Base-by-base conservation (phyloP, 1,140 invertebrate genomes). In the Linepithema humile region DNA sequence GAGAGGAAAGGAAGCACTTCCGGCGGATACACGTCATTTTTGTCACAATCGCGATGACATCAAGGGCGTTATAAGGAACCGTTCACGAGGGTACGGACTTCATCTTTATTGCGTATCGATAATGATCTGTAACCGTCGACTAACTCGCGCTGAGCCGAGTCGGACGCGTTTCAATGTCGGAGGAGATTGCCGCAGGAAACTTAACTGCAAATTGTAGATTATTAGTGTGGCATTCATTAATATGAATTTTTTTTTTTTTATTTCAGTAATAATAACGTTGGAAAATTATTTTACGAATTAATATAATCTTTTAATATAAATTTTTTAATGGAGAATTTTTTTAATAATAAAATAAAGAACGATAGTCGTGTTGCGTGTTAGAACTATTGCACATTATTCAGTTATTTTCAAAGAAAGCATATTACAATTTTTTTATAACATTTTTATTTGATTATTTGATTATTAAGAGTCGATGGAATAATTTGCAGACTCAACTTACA, bases 11-110 rank as follows among this genome's bases (percentile, higher is more conserved):
- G 90, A 88, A 91, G 89, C 85, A 85, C 90, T 93, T 94, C 93
- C 93, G 93, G 87, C 93, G 93, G 93, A 94, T 93, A 92, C 91
- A 88, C 91, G 88, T 93, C 91, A 94, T 94, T 94, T 94, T 94
- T 94, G 93, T 94, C 92, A 93, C 92, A 93, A 94, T 94, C 93
- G 92, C 85, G 64, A 55, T 57, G 91, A 92, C 91, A 93, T 92
- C 89, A 88, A 89, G 89, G 84, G 87, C 86, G 86, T 90, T 91
- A 91, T 91, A 90, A 90, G 65, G 50, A 80, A 80, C 62, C 26
- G 48, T 78, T 69, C 35, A 15, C 35, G 17, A 80, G 38, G 26
- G 35, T 57, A 80, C 23, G 48, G 35, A 29, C 48, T 69, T 69
- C 35, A 57, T 80, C 64, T 69, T 80, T 70, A 80, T 80, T 55